Evolutionary conservation across 2,113 vertebrate species (phyloP).

Genomic region (Fregata magnificens): DNA sequence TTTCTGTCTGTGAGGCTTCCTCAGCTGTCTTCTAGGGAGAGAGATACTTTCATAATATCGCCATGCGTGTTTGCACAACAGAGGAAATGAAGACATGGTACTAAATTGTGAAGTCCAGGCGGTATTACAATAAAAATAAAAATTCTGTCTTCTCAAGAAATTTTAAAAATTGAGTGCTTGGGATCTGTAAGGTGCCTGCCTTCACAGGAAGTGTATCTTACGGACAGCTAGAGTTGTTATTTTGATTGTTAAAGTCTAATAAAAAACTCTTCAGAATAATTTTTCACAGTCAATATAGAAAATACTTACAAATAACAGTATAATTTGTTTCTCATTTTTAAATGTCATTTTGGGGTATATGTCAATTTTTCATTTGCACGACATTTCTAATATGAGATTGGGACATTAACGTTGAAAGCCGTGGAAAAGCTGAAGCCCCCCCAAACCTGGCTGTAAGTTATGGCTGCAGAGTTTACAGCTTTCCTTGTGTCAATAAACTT

Average conservation of each 20-base stretch:
- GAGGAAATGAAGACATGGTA: neutral
- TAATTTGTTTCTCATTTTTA: neutral
- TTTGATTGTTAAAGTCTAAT: neutral
- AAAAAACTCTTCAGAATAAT: neutral
- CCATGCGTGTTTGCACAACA: neutral
- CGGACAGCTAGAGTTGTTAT: neutral
- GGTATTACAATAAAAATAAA: neutral
- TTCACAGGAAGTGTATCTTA: neutral
- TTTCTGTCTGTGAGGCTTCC: slow-evolving; percentile 6
- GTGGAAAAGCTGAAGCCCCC: neutral
- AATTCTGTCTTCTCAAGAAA: neutral
- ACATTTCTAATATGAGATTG: neutral
- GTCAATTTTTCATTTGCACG: neutral
- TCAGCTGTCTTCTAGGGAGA: neutral
- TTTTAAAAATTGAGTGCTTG: neutral
- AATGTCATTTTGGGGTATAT: neutral
- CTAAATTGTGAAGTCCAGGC: neutral
- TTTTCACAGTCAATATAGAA: neutral
- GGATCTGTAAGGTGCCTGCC: neutral
- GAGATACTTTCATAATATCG: neutral
- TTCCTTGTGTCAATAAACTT: neutral
- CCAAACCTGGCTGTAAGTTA: neutral
- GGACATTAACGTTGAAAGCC: neutral
- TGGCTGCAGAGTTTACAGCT: neutral
- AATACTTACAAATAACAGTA: neutral